Evolutionary conservation across 2,888 invertebrate species (phyloP), one percentile per base, ranked within the genome.

Genomic region (Hipparchia semele): DNA sequence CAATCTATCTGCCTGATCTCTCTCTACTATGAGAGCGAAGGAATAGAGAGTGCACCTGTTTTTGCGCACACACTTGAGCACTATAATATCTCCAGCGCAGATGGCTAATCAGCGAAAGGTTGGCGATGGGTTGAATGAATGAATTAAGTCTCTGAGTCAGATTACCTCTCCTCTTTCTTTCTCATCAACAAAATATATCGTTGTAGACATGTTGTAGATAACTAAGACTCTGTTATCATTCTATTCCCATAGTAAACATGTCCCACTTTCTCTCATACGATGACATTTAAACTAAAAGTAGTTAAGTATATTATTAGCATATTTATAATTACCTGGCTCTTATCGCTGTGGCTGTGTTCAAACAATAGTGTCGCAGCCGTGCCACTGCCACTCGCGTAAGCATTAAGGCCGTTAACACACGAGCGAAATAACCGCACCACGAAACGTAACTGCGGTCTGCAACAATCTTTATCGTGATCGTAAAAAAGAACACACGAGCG

Each of bases 281-380:
- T 65, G 53, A 65, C 53, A 65, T 53, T 49, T 33, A 65, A 53
- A 65, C 64, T 51, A 51, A 23, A 51, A 64, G 64, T 64, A 23
- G 49, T 49, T 23, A 64, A 6, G 33, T 8, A 23, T 39, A 10
- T 53, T 23, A 65, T 65, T 65, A 33, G 51, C 65, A 65, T 65
- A 65, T 6, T 39, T 7, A 53, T 65, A 53, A 53, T 51, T 65
- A 65, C 23, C 53, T 13, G 13, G 49, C 65, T 53, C 33, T 65
- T 65, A 53, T 65, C 49, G 10, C 51, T 65, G 65, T 49, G 0
- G 49, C 49, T 49, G 49, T 4, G 49, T 65, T 53, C 65, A 65
- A 65, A 65, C 65, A 65, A 65, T 60, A 60, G 10, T 45, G 62
- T 62, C 62, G 45, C 39, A n/a, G 60, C 10, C 23, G 53, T 54